Base-by-base conservation (phyloP, 2,888 invertebrate species). In the Tipula helvola region DNA sequence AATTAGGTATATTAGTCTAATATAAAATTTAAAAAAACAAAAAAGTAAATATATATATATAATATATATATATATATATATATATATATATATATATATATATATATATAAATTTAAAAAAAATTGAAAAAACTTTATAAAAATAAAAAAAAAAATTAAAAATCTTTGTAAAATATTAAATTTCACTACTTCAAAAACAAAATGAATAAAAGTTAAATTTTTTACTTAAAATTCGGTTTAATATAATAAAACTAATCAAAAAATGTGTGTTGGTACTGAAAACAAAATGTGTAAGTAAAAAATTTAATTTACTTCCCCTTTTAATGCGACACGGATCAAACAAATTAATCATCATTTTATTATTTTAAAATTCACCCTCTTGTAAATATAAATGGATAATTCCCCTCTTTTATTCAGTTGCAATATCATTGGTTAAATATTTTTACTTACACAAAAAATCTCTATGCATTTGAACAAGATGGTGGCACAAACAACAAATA, bases 1-100 rank as follows among this genome's bases (percentile, higher is more conserved):
- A 83, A 83, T 83, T 83, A 83, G 83, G 83, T 83, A 36, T 83
- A 83, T 83, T 83, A 83, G 83, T 83, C 36, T 83, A 83, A 83
- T 83, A 83, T 13, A 83, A 36, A 36, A 83, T 36, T n/a, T 36
- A 83, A 83, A 83, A 28, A 83, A 36, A 83, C 13, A 36, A 39
- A 39, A 83, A 83, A 83, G 36, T 83, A n/a, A 28, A 28, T 28
- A 28, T 28, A 28, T 28, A 28, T 28, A 28, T 28, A 28, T 28
- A 28, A 28, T 28, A 28, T 28, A 28, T 28, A 28, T 28, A 28
- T 28, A 28, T 28, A 28, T 28, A 28, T 28, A 28, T 28, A 28
- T 28, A 28, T 28, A 28, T 28, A 28, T 28, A 28, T 28, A 28
- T 28, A 28, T 28, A 28, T 28, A 28, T 28, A 28, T 28, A 83